These are phyloP conservation scores for Cheilosia pagana DNA, from an alignment of 2,888 invertebrate species.

Conservation along the genomic window DNA sequence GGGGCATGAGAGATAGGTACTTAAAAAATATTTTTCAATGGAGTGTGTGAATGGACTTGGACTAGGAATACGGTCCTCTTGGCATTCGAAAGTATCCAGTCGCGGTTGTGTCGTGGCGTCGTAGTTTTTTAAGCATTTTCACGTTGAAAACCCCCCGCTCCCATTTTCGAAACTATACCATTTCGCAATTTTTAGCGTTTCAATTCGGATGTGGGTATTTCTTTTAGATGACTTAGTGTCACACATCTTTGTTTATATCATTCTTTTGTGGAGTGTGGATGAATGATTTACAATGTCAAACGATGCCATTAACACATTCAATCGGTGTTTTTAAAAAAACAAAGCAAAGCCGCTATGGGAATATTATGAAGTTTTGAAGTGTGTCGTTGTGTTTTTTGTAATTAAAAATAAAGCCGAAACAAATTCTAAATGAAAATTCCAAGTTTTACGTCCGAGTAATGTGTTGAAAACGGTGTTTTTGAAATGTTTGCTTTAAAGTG, in stretches of 20 bases:
- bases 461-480: conserved; percentile 48
- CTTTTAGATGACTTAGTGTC: neutral
- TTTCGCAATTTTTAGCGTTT: conserved; percentile 28
- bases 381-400: conserved; percentile 7
- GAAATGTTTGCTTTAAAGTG: conserved; percentile 33
- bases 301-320: conserved; percentile 15
- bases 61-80: conserved; percentile 43
- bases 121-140: conserved; percentile 1
- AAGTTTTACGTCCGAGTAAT: conserved; percentile 18
- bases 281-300: conserved; percentile 43
- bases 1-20: conserved; percentile 9
- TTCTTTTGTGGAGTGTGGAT: neutral
- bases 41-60: conserved; percentile 60
- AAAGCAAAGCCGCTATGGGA: neutral
- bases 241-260: conserved; percentile 15
- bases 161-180: conserved; percentile 3
- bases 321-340: neutral
- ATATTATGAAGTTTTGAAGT: neutral
- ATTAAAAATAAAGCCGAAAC: neutral
- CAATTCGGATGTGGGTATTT: neutral
- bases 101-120: conserved; percentile 1
- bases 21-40: conserved; percentile 26
- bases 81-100: conserved; percentile 29
- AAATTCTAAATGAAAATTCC: neutral
- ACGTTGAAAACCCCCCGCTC: neutral